phyloP scores from a whole-genome alignment of 1,140 invertebrate species.

The Bombus consobrinus region DNA sequence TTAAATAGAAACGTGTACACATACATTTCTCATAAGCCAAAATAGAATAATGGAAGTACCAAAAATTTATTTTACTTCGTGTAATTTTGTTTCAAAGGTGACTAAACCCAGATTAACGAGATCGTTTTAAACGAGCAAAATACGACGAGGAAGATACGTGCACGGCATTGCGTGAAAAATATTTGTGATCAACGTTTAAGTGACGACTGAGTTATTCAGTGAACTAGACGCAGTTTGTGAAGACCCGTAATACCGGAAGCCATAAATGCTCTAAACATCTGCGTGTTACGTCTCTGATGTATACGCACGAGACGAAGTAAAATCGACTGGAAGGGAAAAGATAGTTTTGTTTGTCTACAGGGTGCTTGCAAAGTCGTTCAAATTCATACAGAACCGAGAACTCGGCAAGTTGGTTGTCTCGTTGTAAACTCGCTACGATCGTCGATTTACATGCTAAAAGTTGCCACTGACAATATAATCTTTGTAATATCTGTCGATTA shows the following conservation, averaged over 20 bases:
- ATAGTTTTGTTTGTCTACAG: neutral
- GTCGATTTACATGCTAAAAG: neutral
- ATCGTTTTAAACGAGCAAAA: neutral
- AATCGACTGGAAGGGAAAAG: conserved; percentile 31
- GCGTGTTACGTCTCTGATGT: conserved; percentile 54
- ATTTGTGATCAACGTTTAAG: conserved; percentile 29
- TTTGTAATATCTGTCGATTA: neutral
- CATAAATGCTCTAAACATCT: conserved; percentile 76
- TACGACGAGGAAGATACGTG: neutral
- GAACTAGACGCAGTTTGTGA: conserved; percentile 61
- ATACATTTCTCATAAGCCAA: neutral
- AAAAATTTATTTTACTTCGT: neutral
- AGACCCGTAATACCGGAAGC: conserved; percentile 77
- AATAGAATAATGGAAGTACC: neutral
- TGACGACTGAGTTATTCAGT: conserved; percentile 20
- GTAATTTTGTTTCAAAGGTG: too few relatives aligned
- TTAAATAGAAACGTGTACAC: neutral
- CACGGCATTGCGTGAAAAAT: conserved; percentile 6
- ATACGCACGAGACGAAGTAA: conserved; percentile 15
- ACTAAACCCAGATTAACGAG: neutral
- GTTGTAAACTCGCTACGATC: neutral
- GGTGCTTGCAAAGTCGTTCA: neutral
- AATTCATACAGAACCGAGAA: neutral
- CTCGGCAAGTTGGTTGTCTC: neutral
- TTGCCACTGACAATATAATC: neutral